Conservation (phyloP, 2,888 invertebrate species). For the Sipha maydis region DNA sequence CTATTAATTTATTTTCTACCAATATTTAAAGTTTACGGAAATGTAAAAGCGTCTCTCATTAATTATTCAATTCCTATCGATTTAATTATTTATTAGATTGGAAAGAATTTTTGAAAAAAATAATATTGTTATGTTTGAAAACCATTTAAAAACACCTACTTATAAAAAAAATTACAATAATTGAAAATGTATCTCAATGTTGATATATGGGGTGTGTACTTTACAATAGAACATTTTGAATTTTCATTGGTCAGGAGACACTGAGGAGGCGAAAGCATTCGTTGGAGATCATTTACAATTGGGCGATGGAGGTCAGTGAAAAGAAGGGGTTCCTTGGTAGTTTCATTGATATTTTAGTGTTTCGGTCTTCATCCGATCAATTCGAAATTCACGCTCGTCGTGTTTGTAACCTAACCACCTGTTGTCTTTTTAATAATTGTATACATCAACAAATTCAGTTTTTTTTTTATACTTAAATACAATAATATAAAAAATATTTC, state of each 20-base stretch:
- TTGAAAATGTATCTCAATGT: background rate
- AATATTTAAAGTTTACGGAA: background rate
- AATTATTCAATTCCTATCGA: background rate
- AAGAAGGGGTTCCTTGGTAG: slow-evolving; percentile 22
- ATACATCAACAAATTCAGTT: background rate
- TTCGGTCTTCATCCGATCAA: slow-evolving; percentile 22
- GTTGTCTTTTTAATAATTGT: background rate
- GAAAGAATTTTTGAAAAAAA: background rate
- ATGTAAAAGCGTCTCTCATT: background rate
- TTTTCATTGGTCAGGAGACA: slow-evolving; percentile 10
- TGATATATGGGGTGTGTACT: background rate
- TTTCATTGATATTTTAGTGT: slow-evolving; percentile 37
- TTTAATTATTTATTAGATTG: background rate
- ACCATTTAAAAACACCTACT: background rate
- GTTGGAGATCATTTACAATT: slow-evolving; percentile 24
- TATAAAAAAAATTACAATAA: background rate
- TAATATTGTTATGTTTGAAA: background rate
- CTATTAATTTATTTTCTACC: background rate
- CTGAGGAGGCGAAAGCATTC: slow-evolving; percentile 22
- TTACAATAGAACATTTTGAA: background rate
- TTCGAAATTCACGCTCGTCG: slow-evolving; percentile 35
- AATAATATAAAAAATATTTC: background rate
- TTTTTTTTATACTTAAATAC: background rate
- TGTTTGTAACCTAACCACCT: background rate
- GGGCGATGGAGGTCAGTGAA: slow-evolving; percentile 9